Percentiles rank a stretch among this genome's conserved stretches.
phyloP scores from a whole-genome alignment of 2,888 invertebrate genomes.

The Ormia ochracea region DNA sequence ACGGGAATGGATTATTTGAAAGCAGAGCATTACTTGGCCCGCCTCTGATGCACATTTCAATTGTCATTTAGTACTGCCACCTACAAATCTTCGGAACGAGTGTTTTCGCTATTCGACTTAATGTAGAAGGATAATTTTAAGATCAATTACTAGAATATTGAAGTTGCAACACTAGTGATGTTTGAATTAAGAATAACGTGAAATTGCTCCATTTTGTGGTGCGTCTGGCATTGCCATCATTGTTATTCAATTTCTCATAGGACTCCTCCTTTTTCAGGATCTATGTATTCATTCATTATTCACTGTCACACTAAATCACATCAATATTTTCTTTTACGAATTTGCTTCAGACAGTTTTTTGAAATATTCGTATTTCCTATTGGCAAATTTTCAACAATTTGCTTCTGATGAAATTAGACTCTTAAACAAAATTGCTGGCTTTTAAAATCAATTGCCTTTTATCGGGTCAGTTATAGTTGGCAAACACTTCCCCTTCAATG shows the following conservation, averaged over 20 bases:
- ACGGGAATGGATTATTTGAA: too few species aligned
- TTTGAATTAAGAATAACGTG: too few species aligned
- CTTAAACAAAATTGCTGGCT: constrained; percentile 54
- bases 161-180: too few species aligned
- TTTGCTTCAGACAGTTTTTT: background rate
- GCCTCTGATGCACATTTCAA: too few species aligned
- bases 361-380: background rate
- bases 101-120: too few species aligned
- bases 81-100: too few species aligned
- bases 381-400: constrained; percentile 57
- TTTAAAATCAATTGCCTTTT: constrained; percentile 61
- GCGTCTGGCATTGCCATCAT: background rate
- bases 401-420: constrained; percentile 53
- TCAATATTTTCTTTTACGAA: constrained; percentile 17
- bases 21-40: too few species aligned
- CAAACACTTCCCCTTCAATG: constrained; percentile 58
- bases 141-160: too few species aligned
- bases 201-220: too few species aligned
- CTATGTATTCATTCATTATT: constrained; percentile 26
- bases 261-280: background rate
- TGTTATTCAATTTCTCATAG: constrained; percentile 9
- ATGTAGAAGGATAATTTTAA: too few species aligned
- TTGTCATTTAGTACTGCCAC: too few species aligned
- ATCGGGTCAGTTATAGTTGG: constrained; percentile 59
- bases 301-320: constrained; percentile 47